Percentiles rank a stretch among this genome's conserved stretches.
phyloP scores from a whole-genome alignment of 1,140 invertebrate species.

The Papilio polytes region DNA sequence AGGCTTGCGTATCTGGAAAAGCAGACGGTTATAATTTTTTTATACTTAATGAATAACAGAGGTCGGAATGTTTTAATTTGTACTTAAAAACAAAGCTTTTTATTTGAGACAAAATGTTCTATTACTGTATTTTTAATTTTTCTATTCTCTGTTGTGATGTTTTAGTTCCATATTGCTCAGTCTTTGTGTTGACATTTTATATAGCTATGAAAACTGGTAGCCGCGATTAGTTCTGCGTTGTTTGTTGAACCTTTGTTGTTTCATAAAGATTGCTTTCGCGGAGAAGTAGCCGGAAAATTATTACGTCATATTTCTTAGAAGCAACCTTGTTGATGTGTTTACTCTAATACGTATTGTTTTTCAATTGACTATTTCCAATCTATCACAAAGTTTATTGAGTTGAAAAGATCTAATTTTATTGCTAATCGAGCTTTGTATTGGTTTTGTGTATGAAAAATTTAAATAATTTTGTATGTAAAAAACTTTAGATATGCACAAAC shows the following conservation, averaged over 20 bases:
- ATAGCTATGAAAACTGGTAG: slow-evolving; percentile 31
- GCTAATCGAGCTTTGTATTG: too few species aligned
- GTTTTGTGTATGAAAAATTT: too few species aligned
- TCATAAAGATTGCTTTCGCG: slow-evolving; percentile 17
- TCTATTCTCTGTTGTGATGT: slow-evolving; percentile 27
- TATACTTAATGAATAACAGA: too few species aligned
- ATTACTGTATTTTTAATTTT: not conserved
- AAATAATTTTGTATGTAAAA: not conserved
- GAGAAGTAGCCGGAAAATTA: slow-evolving; percentile 4
- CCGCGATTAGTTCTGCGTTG: slow-evolving; percentile 26
- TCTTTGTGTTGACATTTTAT: slow-evolving; percentile 34
- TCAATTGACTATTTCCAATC: not conserved
- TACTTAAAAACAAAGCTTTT: not conserved
- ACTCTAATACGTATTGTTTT: slow-evolving; percentile 1
- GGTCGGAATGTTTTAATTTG: too few species aligned
- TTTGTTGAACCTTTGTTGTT: slow-evolving; percentile 33
- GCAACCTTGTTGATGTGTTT: not conserved
- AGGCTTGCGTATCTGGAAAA: too few species aligned
- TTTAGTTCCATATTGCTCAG: slow-evolving; percentile 18
- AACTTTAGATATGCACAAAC: not conserved
- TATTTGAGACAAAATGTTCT: not conserved
- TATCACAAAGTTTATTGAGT: not conserved
- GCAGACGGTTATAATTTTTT: too few species aligned
- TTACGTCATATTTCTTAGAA: slow-evolving; percentile 29
- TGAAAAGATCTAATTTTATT: too few species aligned